These are phyloP conservation scores for Thalassophryne amazonica DNA, from an alignment of 2,797 vertebrate genomes.

Conservation along the genomic window DNA sequence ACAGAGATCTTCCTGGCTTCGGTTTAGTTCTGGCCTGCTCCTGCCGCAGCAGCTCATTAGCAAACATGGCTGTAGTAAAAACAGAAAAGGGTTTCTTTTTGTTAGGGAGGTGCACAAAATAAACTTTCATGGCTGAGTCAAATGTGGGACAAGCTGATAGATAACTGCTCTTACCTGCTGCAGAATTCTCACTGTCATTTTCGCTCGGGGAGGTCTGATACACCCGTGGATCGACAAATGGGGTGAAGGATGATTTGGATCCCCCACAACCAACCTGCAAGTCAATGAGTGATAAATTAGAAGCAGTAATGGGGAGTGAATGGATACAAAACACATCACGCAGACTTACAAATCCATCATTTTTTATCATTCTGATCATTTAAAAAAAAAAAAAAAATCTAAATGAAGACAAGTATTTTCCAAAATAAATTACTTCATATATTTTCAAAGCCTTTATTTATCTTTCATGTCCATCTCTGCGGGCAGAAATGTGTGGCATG, in stretches of 20 bases:
- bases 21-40: constrained; percentile 93
- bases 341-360: no score
- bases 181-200: constrained; percentile 79
- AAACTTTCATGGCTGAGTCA: neutral
- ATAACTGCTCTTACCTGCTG: constrained; percentile 75
- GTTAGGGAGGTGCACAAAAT: no score
- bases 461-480: neutral
- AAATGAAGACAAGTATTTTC: no score
- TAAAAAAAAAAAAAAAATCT: no score
- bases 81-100: no score
- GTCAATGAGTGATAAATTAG: neutral
- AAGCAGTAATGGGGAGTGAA: no score
- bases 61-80: constrained; percentile 86
- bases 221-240: constrained; percentile 91
- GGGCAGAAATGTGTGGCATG: neutral
- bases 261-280: constrained; percentile 88
- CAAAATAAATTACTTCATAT: no score
- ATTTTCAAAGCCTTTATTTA: no score
- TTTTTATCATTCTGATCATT: no score
- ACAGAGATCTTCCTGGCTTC: constrained; percentile 97
- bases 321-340: neutral
- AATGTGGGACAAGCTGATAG: neutral
- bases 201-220: constrained; percentile 93
- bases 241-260: constrained; percentile 92
- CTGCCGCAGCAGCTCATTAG: constrained; percentile 91